Evolutionary conservation across 2,888 invertebrate genomes (phyloP), one percentile per base, ranked within the genome.

Genomic region (Cataglyphis albicans): DNA sequence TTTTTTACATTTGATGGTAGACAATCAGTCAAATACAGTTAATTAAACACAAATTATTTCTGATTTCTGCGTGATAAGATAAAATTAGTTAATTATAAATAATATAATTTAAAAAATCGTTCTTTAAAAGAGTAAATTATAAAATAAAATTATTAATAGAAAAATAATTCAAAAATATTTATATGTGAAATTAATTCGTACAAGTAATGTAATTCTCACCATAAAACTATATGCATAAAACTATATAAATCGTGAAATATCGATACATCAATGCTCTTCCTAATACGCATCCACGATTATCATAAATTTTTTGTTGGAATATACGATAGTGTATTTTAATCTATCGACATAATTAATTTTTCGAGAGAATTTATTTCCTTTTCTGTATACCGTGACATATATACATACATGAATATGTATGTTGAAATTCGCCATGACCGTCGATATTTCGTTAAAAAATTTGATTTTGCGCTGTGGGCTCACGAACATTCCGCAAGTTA

Each of bases 331-430:
- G 55, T 67, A 29, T 76, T 41, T 68, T 68, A 68, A 41, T 9
- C 25, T 55, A 52, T 7, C 35, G 67, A 76, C 57, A 29, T 67
- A 76, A 76, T 41, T 55, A 55, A 65, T 65, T 55, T 64, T 76
- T 76, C 75, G 55, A 38, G 25, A 29, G 64, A 55, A 44, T 78
- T 78, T 72, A 44, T 72, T 21, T 41, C 41, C 44, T 32, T 44
- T 12, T 35, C 32, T 44, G 18, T 38, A 38, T 55, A 38, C 5
- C 7, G 41, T n/a, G 76, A 67, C 55, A 68, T 12, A n/a, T 35
- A 59, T 68, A 70, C n/a, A 21, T 44, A 12, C 44, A 18, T 10
- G 35, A 57, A 15, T 18, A 57, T 29, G 38, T 57, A 35, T 7
- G 35, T 72, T 25, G 35, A 44, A 80, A 59, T 72, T 7, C 12